Evolutionary conservation across 2,113 vertebrate genomes (phyloP).

Genomic region (Ciconia maguari): DNA sequence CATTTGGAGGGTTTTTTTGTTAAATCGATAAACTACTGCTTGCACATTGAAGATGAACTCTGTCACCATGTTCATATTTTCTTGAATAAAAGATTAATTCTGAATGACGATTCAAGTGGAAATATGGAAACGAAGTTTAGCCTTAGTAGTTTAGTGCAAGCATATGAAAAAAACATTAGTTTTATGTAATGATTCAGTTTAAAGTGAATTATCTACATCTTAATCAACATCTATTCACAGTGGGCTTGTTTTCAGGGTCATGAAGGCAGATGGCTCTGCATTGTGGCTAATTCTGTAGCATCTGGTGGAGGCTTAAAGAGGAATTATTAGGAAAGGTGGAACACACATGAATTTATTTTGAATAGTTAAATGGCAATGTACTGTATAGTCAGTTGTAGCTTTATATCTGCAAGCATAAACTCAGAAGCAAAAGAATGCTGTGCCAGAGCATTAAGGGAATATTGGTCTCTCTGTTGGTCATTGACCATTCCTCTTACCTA

Average conservation of each 20-base stretch:
- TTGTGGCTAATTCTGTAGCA: constrained; percentile 5
- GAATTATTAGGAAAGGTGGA: neutral
- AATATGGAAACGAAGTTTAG: neutral
- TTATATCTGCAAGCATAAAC: neutral
- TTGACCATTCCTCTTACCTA: neutral
- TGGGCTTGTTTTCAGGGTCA: constrained; percentile 25
- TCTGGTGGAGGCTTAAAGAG: constrained; percentile 24
- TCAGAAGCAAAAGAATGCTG: neutral
- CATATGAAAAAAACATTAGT: neutral
- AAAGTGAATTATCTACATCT: constrained; percentile 19
- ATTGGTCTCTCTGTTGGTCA: neutral
- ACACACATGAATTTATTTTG: neutral
- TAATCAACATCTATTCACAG: constrained; percentile 6
- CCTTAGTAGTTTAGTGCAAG: neutral
- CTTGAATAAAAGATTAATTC: neutral
- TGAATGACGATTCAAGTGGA: neutral
- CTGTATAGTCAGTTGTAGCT: neutral
- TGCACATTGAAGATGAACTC: neutral
- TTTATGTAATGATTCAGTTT: neutral
- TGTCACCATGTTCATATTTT: neutral
- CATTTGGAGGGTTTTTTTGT: neutral
- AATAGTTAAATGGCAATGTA: neutral
- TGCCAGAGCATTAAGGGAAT: neutral
- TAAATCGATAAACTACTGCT: neutral
- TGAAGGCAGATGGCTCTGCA: constrained; percentile 39